Evolutionary conservation across 2,888 invertebrate species (phyloP).

Genomic region (Spilosoma lubricipeda): DNA sequence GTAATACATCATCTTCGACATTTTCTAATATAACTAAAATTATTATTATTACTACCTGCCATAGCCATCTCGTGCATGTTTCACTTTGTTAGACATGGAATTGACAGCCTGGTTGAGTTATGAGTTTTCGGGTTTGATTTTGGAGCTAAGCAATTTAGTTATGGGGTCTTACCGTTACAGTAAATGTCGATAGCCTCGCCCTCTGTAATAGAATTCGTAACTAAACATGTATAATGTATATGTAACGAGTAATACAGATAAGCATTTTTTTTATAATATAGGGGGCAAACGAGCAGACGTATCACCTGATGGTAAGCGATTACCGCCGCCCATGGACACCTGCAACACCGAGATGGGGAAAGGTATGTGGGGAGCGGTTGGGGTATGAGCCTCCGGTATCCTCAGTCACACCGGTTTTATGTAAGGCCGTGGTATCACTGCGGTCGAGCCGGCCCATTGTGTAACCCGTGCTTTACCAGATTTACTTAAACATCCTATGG

Average conservation of each 20-base stretch:
- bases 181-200: not conserved
- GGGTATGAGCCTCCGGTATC: too few relatives aligned
- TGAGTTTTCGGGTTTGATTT: not conserved
- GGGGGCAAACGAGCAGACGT: too few relatives aligned
- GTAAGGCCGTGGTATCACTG: too few relatives aligned
- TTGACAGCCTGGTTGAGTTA: slow-evolving; percentile 1
- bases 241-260: not conserved
- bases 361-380: too few relatives aligned
- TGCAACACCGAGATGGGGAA: too few relatives aligned
- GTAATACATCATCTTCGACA: not conserved
- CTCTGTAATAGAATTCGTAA: not conserved
- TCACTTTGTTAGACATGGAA: not conserved
- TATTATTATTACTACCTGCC: not conserved
- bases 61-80: not conserved
- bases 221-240: not conserved
- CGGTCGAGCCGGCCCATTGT: too few relatives aligned
- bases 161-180: not conserved
- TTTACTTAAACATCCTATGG: too few relatives aligned
- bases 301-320: too few relatives aligned
- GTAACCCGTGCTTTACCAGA: too few relatives aligned
- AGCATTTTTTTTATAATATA: too few relatives aligned
- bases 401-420: too few relatives aligned
- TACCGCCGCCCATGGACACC: too few relatives aligned
- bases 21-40: not conserved
- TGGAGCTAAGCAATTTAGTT: not conserved